Percentiles rank a stretch among this genome's conserved stretches.
phyloP scores from a whole-genome alignment of 2,888 invertebrate species.

The Caenorhabditis plicata region DNA sequence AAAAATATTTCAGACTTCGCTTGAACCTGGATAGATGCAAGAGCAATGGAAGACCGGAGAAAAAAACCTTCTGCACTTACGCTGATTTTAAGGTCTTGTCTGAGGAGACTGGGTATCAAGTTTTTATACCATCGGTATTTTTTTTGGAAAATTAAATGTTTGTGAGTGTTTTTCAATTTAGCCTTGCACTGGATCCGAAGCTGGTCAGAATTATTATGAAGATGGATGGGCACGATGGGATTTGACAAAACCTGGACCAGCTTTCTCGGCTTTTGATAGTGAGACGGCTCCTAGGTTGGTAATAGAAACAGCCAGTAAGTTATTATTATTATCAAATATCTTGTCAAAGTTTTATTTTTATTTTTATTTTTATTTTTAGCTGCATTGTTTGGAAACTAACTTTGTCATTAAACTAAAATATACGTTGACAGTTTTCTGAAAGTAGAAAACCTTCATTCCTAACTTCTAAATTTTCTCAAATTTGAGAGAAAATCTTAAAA shows the following conservation, averaged over 20 bases:
- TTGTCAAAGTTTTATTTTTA: background rate
- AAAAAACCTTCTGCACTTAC: conserved; percentile 45
- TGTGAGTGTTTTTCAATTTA: no score
- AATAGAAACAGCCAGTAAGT: background rate
- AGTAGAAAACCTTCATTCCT: no score
- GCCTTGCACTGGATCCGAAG: conserved; percentile 47
- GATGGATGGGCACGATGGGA: conserved; percentile 57
- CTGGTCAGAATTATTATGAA: conserved; percentile 36
- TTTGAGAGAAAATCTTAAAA: no score
- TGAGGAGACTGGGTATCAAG: conserved; percentile 33
- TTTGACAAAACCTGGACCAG: conserved; percentile 40
- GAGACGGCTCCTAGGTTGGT: conserved; percentile 4
- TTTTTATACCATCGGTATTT: conserved; percentile 42
- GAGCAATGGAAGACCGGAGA: conserved; percentile 22
- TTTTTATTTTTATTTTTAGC: background rate
- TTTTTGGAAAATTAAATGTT: no score
- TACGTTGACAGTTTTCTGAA: no score
- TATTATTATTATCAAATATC: background rate
- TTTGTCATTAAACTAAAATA: no score
- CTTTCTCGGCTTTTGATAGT: conserved; percentile 43
- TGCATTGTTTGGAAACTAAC: no score
- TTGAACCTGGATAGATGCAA: conserved; percentile 44
- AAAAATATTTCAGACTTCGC: conserved; percentile 32
- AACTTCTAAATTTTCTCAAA: no score
- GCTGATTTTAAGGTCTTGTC: conserved; percentile 35